Evolutionary conservation across 2,797 vertebrate species (phyloP).

Genomic region (Pogoniulus pusillus): DNA sequence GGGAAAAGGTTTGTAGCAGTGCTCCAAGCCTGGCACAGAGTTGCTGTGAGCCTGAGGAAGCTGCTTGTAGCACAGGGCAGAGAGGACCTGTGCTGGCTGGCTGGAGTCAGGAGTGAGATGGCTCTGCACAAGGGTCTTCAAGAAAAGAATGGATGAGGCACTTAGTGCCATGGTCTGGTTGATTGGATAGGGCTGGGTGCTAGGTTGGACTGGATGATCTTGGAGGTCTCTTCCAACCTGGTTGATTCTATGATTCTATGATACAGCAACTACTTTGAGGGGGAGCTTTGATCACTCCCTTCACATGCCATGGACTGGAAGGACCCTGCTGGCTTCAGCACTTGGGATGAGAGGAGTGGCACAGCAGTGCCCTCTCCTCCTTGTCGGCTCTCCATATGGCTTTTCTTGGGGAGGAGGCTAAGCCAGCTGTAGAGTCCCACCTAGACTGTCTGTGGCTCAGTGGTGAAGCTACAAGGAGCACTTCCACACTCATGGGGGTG

Average conservation of each 20-base stretch:
- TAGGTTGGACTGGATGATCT: too few relatives aligned
- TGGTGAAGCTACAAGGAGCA: neutral
- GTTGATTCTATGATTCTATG: too few relatives aligned
- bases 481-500: neutral
- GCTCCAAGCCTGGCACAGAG: neutral
- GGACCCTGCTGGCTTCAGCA: neutral
- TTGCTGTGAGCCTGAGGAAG: neutral
- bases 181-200: too few relatives aligned
- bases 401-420: neutral
- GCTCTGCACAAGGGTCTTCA: neutral
- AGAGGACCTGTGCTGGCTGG: neutral
- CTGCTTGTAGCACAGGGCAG: neutral
- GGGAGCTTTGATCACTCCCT: neutral
- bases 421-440: neutral
- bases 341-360: neutral
- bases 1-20: neutral
- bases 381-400: rapidly evolving
- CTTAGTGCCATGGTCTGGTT: too few relatives aligned
- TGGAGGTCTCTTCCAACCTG: too few relatives aligned
- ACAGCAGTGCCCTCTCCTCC: neutral
- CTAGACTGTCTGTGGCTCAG: neutral
- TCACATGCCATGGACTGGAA: neutral
- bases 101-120: neutral
- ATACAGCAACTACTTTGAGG: neutral
- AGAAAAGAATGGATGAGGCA: too few relatives aligned